phyloP scores from a whole-genome alignment of 2,888 invertebrate genomes.

The Leptarthrus brevirostris region DNA sequence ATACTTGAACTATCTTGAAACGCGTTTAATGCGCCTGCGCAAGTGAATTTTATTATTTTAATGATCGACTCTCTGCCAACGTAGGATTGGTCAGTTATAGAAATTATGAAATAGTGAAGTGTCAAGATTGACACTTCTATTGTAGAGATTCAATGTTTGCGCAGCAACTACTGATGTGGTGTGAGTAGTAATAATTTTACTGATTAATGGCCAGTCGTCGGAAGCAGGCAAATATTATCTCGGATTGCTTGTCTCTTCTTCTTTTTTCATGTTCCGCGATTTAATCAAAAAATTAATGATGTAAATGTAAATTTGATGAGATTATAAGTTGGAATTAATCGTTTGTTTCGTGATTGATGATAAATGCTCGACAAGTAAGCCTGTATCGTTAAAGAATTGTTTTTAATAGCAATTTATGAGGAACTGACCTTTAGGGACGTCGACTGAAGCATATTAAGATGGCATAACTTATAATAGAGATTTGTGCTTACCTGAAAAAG shows the following conservation, averaged over 20 bases:
- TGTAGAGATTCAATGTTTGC: background rate
- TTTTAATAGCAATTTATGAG: conserved; percentile 5
- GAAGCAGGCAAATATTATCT: conserved; percentile 17
- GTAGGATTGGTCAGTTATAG: background rate
- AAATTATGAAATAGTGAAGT: background rate
- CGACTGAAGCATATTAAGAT: background rate
- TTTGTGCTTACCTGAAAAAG: conserved; percentile 18
- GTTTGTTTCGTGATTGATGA: conserved; percentile 8
- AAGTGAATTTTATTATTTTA: conserved; percentile 19
- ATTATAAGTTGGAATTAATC: conserved; percentile 32
- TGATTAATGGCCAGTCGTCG: conserved; percentile 18
- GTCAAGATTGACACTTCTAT: background rate
- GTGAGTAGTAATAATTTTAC: conserved; percentile 11
- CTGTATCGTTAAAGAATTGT: conserved; percentile 1
- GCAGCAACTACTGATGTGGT: background rate
- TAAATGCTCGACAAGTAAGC: background rate
- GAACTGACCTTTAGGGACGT: conserved; percentile 20
- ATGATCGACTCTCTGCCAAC: background rate
- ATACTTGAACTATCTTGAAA: conserved; percentile 40
- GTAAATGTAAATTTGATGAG: conserved; percentile 45
- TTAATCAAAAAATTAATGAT: conserved; percentile 37
- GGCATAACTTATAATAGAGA: too few relatives aligned
- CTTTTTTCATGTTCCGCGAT: conserved; percentile 3
- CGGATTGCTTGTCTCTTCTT: conserved; percentile 1
- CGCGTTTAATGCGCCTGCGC: background rate